phyloP scores from a whole-genome alignment of 2,888 invertebrate genomes.

The Epinotia brunnichana region DNA sequence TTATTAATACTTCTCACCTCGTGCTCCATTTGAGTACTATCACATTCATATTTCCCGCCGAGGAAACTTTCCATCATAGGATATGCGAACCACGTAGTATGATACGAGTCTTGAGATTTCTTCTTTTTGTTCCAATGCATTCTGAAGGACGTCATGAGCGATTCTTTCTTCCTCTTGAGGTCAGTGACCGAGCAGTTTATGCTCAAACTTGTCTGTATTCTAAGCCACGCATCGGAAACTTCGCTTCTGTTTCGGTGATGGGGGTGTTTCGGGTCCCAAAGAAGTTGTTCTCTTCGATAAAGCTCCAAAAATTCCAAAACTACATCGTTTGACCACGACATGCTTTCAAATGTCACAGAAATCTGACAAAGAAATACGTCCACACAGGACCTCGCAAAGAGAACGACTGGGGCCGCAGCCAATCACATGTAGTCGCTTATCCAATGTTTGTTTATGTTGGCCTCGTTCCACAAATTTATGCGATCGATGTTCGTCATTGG shows the following conservation, averaged over 20 bases:
- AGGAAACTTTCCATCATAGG: constrained; percentile 75
- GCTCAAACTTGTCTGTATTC: constrained; percentile 67
- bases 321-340: constrained; percentile 72
- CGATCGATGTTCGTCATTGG: constrained; percentile 60
- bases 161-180: constrained; percentile 78
- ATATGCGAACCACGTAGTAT: constrained; percentile 75
- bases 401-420: constrained; percentile 55
- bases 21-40: constrained; percentile 65
- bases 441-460: constrained; percentile 73
- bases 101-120: constrained; percentile 58
- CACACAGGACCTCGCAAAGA: constrained; percentile 48
- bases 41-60: constrained; percentile 71
- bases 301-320: constrained; percentile 73
- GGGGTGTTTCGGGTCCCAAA: constrained; percentile 76
- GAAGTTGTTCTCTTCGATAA: constrained; percentile 67
- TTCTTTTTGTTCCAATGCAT: constrained; percentile 68
- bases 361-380: constrained; percentile 47
- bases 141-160: constrained; percentile 75
- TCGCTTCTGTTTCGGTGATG: constrained; percentile 68
- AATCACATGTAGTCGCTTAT: constrained; percentile 58
- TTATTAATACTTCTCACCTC: constrained; percentile 57
- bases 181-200: constrained; percentile 64
- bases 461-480: constrained; percentile 67
- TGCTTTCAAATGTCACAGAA: constrained; percentile 40
- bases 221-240: constrained; percentile 71